phyloP scores from a whole-genome alignment of 2,888 invertebrate species.

The Andrena minutula region DNA sequence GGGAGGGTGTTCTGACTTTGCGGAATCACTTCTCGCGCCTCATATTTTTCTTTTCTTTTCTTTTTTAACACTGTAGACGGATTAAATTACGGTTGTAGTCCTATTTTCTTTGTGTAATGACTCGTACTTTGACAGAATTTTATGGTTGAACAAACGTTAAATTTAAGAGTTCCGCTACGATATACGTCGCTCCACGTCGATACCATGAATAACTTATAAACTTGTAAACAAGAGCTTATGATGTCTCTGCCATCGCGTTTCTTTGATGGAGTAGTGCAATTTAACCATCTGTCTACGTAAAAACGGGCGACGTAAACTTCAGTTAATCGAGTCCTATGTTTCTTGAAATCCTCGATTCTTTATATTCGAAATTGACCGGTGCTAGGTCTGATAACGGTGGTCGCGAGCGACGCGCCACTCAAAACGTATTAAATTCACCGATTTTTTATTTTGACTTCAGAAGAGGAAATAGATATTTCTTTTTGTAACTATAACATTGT shows the following conservation, averaged over 20 bases:
- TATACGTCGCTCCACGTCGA: slow-evolving; percentile 27
- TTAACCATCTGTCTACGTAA: slow-evolving; percentile 33
- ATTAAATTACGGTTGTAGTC: slow-evolving; percentile 37
- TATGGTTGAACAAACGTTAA: slow-evolving; percentile 45
- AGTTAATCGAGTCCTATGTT: slow-evolving; percentile 2
- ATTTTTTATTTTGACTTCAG: neutral
- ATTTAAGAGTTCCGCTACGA: slow-evolving; percentile 27
- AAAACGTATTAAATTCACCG: neutral
- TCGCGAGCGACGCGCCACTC: neutral
- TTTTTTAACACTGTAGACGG: slow-evolving; percentile 46
- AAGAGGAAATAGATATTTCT: neutral
- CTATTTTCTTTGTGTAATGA: slow-evolving; percentile 17
- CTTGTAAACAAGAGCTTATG: slow-evolving; percentile 5
- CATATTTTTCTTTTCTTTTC: slow-evolving; percentile 31
- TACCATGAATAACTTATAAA: slow-evolving; percentile 9
- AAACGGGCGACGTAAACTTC: slow-evolving; percentile 24
- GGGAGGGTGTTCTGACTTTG: neutral
- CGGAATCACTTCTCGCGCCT: neutral
- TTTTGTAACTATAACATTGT: slow-evolving; percentile 23
- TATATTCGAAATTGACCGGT: slow-evolving; percentile 2
- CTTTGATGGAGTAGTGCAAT: slow-evolving; percentile 68
- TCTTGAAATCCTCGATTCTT: neutral
- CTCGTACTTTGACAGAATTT: slow-evolving; percentile 35
- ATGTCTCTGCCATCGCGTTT: slow-evolving; percentile 22
- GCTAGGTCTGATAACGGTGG: neutral